Conservation (phyloP, 37 sponge, comb jelly and placozoan species). For the Chondrilla cf. caribensis region DNA sequence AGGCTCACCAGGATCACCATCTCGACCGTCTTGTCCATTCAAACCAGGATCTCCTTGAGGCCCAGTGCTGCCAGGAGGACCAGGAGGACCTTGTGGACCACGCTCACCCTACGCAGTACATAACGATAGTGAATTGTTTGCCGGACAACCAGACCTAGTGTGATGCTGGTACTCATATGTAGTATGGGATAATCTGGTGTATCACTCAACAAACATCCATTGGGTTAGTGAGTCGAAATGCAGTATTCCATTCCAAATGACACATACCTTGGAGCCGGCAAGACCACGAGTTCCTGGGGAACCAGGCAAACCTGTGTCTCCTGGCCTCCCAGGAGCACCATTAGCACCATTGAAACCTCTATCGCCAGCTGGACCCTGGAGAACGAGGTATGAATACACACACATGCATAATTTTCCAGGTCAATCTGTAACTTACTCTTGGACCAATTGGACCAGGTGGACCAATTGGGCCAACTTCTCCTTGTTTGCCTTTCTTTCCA, state of each 20-base stretch:
- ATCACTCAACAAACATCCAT: too few relatives aligned
- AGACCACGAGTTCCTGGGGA: constrained; percentile 51
- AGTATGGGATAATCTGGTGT: too few relatives aligned
- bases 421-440: constrained; percentile 28
- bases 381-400: neutral
- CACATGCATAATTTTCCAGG: neutral
- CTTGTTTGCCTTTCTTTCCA: constrained; percentile 45
- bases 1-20: constrained; percentile 34
- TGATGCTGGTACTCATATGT: too few relatives aligned
- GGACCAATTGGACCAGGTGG: constrained; percentile 42
- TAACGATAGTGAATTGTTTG: neutral
- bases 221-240: too few relatives aligned
- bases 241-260: too few relatives aligned
- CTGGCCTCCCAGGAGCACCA: constrained; percentile 38
- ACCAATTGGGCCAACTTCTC: constrained; percentile 49
- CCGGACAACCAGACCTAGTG: too few relatives aligned
- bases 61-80: constrained; percentile 31
- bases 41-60: constrained; percentile 5
- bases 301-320: constrained; percentile 51
- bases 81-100: neutral
- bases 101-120: neutral
- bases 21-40: neutral
- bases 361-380: constrained; percentile 54
- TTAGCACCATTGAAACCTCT: constrained; percentile 49
- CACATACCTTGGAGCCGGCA: constrained; percentile 42